Evolutionary conservation across 2,888 invertebrate genomes (phyloP).

Genomic region (Trilocha varians): DNA sequence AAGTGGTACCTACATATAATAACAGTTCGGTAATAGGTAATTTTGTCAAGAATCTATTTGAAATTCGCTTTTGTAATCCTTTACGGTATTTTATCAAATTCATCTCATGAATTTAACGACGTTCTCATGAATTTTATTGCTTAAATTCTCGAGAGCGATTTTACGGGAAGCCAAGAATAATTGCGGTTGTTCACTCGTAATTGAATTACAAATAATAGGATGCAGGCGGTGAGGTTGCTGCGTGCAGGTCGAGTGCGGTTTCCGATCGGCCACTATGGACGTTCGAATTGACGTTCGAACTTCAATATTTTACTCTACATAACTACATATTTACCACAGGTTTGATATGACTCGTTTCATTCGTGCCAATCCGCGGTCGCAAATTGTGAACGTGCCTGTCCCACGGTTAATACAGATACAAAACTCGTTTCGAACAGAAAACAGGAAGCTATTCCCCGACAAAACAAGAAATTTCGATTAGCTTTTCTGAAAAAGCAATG

Average conservation of each 20-base stretch:
- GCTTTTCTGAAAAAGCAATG: too few relatives aligned
- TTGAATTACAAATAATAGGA: constrained; percentile 31
- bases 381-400: constrained; percentile 45
- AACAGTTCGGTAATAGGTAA: too few relatives aligned
- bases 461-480: not conserved
- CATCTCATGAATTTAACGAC: constrained; percentile 39
- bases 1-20: too few relatives aligned
- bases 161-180: constrained; percentile 14
- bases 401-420: constrained; percentile 29
- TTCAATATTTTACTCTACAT: constrained; percentile 26
- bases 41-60: not conserved
- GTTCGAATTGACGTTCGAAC: constrained; percentile 22
- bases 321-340: constrained; percentile 21
- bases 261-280: not conserved
- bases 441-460: not conserved
- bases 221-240: not conserved
- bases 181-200: constrained; percentile 28
- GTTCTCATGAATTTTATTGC: constrained; percentile 45
- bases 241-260: not conserved
- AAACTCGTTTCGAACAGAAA: constrained; percentile 17
- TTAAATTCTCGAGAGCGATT: constrained; percentile 15
- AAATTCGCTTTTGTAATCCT: constrained; percentile 5
- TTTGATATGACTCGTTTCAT: constrained; percentile 40
- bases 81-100: constrained; percentile 26
- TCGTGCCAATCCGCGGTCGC: constrained; percentile 44